Percentiles rank a stretch among this genome's conserved stretches.
These are phyloP conservation scores for Chrysopilus asiliformis DNA, from an alignment of 2,888 invertebrate genomes.

Conservation along the genomic window DNA sequence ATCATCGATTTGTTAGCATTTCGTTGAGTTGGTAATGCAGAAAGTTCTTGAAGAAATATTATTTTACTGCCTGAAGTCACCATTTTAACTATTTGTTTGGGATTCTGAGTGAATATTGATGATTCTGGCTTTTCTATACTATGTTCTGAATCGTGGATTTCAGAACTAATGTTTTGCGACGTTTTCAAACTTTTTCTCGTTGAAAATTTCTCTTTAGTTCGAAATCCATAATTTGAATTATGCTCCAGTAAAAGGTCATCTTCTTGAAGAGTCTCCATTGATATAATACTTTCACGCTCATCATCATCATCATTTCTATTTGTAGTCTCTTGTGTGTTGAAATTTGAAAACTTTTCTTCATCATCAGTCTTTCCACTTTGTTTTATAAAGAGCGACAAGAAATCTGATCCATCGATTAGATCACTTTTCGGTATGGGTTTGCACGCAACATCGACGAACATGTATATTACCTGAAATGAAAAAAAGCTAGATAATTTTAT, in stretches of 20 bases:
- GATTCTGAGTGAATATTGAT: slow-evolving; percentile 10
- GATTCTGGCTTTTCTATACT: too few relatives aligned
- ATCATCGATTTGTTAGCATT: background rate
- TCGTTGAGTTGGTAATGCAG: slow-evolving; percentile 9
- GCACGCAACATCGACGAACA: too few relatives aligned
- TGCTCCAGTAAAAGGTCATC: slow-evolving; percentile 15
- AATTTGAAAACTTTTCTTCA: slow-evolving; percentile 7
- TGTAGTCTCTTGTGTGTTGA: slow-evolving; percentile 1
- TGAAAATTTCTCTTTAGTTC: background rate
- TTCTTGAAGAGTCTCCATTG: slow-evolving; percentile 5
- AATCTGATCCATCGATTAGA: slow-evolving; percentile 32
- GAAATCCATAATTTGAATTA: slow-evolving; percentile 11
- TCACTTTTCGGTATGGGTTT: slow-evolving; percentile 21
- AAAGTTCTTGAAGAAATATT: slow-evolving; percentile 26
- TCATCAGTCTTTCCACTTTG: slow-evolving; percentile 24
- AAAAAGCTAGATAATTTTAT: too few relatives aligned
- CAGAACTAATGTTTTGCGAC: background rate
- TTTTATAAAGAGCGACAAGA: slow-evolving; percentile 29
- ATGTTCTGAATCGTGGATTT: background rate
- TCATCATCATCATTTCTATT: slow-evolving; percentile 6
- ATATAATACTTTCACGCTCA: too few relatives aligned
- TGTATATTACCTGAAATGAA: too few relatives aligned
- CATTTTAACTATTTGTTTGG: slow-evolving; percentile 26
- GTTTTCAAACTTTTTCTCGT: background rate
- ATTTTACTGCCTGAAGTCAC: slow-evolving; percentile 32